These are phyloP conservation scores for Germaria angustata DNA, from an alignment of 2,888 invertebrate genomes.

Conservation along the genomic window DNA sequence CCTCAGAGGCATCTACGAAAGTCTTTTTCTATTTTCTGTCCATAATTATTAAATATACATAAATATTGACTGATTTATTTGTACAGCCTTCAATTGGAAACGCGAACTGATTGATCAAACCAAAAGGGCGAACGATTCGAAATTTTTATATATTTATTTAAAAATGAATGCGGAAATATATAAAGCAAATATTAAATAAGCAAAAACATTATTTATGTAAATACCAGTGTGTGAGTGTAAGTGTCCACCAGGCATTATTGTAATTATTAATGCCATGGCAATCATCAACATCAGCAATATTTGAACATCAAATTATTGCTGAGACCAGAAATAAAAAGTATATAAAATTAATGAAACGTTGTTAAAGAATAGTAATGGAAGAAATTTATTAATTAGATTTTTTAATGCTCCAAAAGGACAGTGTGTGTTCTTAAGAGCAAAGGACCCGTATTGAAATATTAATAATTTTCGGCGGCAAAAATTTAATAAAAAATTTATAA, in stretches of 20 bases:
- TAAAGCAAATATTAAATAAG: background rate
- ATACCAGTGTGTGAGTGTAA: background rate
- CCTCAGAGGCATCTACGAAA: background rate
- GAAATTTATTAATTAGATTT: too few species aligned
- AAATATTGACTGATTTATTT: conserved; percentile 30
- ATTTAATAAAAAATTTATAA: too few species aligned
- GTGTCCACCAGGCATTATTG: background rate
- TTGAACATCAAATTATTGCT: background rate
- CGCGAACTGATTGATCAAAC: conserved; percentile 17
- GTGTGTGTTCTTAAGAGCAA: too few species aligned
- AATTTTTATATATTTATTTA: background rate
- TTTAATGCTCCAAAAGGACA: too few species aligned
- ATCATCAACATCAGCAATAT: background rate
- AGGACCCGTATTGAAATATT: too few species aligned
- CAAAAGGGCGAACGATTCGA: background rate
- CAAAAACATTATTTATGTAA: background rate
- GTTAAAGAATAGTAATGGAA: too few species aligned
- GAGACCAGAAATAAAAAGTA: background rate
- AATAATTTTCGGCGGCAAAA: too few species aligned
- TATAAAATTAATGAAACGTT: background rate
- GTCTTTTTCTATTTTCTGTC: too few species aligned
- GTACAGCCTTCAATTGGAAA: background rate
- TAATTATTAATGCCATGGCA: background rate
- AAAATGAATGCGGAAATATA: background rate
- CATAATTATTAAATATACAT: background rate